phyloP scores from a whole-genome alignment of 2,888 invertebrate genomes.

The Sympetrum striolatum region DNA sequence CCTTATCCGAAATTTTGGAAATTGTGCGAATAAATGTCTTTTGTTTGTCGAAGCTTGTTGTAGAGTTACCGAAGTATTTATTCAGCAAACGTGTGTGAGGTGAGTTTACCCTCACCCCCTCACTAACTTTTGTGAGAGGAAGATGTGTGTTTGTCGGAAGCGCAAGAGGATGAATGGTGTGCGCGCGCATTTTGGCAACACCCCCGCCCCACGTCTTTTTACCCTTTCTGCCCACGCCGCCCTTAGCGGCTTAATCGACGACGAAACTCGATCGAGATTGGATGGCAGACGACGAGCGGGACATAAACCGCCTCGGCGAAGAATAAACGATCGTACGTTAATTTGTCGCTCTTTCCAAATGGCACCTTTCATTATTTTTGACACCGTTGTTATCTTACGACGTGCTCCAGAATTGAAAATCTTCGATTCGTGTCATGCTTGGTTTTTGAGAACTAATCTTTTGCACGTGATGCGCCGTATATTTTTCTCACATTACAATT shows the following conservation, averaged over 20 bases:
- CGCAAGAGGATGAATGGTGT: background rate
- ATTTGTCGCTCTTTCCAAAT: background rate
- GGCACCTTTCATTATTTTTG: background rate
- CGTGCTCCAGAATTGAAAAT: background rate
- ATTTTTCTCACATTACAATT: too few relatives aligned
- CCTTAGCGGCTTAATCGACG: background rate
- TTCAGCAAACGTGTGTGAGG: too few relatives aligned
- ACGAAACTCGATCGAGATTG: conserved; percentile 21
- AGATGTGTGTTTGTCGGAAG: background rate
- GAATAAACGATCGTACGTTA: conserved; percentile 1
- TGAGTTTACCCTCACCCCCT: background rate
- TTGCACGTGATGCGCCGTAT: too few relatives aligned
- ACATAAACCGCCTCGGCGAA: background rate
- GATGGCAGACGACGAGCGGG: background rate
- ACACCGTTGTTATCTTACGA: background rate
- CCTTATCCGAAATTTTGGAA: too few relatives aligned
- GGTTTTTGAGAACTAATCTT: background rate
- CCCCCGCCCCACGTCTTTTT: background rate
- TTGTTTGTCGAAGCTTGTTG: too few relatives aligned
- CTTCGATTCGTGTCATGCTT: background rate
- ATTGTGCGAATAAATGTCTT: too few relatives aligned
- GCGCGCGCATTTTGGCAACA: background rate
- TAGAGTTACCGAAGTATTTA: too few relatives aligned
- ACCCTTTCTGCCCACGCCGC: background rate
- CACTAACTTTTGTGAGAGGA: background rate